These are phyloP conservation scores for Porites lobata DNA, from an alignment of 92 coral and sea anemone species.

Conservation along the genomic window DNA sequence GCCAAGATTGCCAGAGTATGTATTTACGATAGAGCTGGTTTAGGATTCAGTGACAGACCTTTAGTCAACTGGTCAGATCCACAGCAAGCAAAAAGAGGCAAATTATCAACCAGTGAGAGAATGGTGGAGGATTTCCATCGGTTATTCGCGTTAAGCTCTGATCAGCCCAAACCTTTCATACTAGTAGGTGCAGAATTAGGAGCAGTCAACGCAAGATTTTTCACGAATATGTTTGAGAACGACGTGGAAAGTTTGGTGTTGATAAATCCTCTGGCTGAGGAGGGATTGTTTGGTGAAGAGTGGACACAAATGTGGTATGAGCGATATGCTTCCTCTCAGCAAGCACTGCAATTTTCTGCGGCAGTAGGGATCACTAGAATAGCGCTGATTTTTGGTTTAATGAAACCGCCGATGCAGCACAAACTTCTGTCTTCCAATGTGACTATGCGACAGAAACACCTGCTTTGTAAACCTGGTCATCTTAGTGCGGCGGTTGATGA, in stretches of 20 bases:
- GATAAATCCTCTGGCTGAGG: conserved; percentile 81
- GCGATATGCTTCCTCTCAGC: conserved; percentile 71
- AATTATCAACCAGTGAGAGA: conserved; percentile 88
- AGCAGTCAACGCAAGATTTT: conserved; percentile 90
- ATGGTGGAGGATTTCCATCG: conserved; percentile 93
- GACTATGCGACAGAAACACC: conserved; percentile 80
- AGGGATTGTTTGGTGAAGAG: conserved; percentile 77
- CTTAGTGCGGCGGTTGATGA: conserved; percentile 94
- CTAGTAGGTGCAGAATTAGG: conserved; percentile 95
- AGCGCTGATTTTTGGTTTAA: conserved; percentile 81
- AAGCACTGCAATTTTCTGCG: conserved; percentile 81
- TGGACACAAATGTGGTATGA: conserved; percentile 87
- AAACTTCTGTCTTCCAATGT: conserved; percentile 62
- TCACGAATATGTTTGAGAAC: conserved; percentile 85
- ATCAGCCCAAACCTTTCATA: conserved; percentile 79
- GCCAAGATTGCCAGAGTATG: conserved; percentile 87
- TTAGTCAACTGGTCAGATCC: conserved; percentile 59
- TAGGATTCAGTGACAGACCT: conserved; percentile 95
- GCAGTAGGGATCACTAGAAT: conserved; percentile 80
- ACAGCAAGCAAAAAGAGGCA: conserved; percentile 66
- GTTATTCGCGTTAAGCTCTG: conserved; percentile 76
- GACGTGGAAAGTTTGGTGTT: conserved; percentile 78
- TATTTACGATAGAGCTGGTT: conserved; percentile 92
- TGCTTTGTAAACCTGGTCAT: conserved; percentile 89
- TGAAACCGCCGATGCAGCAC: conserved; percentile 73